A percentile compares a stretch with the other conserved stretches of the same genome.
Evolutionary conservation across 2,888 invertebrate genomes (phyloP).

Genomic region (Cheilosia variabilis): DNA sequence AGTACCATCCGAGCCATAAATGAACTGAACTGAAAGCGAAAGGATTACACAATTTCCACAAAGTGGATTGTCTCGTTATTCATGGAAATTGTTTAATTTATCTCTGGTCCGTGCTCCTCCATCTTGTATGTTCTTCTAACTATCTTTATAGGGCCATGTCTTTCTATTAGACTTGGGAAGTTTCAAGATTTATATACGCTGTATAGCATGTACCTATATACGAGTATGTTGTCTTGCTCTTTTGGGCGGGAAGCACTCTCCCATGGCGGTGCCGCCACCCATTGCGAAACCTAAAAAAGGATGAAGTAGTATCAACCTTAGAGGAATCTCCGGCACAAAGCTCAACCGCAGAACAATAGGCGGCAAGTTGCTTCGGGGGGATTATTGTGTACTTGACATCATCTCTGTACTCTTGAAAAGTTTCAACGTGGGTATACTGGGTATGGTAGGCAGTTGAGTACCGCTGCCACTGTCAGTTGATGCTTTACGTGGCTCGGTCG

Average conservation of each 20-base stretch:
- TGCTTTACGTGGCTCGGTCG: constrained; percentile 26
- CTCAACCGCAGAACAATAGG: constrained; percentile 74
- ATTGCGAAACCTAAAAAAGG: constrained; percentile 16
- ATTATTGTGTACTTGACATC: constrained; percentile 74
- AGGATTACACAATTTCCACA: constrained; percentile 77
- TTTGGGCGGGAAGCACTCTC: constrained; percentile 28
- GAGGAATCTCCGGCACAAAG: constrained; percentile 62
- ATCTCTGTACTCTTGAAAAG: constrained; percentile 64
- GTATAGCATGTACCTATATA: background rate
- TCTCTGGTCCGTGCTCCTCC: constrained; percentile 34
- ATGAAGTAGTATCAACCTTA: constrained; percentile 8
- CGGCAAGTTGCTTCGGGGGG: constrained; percentile 62
- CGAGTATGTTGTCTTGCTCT: constrained; percentile 35
- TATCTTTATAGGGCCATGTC: constrained; percentile 20
- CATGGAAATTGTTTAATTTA: constrained; percentile 77
- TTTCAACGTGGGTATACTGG: constrained; percentile 13
- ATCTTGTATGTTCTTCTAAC: background rate
- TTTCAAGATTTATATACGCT: constrained; percentile 50
- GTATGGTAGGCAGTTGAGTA: constrained; percentile 5
- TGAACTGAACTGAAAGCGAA: constrained; percentile 51
- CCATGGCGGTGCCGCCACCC: constrained; percentile 16
- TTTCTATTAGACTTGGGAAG: constrained; percentile 23
- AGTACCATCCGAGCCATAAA: constrained; percentile 22
- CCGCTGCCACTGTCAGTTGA: constrained; percentile 52
- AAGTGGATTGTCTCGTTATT: constrained; percentile 78